phyloP scores from a whole-genome alignment of 2,797 vertebrate species.

The Halcyon badia region DNA sequence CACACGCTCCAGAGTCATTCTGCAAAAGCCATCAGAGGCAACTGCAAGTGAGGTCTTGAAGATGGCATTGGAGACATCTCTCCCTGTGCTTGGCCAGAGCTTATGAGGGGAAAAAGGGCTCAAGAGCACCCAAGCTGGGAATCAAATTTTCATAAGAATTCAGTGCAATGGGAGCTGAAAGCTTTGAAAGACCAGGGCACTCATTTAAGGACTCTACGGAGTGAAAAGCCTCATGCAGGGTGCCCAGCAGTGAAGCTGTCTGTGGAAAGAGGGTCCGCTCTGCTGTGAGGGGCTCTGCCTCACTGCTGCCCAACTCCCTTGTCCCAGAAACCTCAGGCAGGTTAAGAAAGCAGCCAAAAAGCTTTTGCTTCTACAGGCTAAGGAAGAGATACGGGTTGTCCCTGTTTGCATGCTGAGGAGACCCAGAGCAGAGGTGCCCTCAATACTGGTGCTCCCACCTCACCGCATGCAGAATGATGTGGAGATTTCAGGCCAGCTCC shows the following conservation, averaged over 20 bases:
- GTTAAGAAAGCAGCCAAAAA: neutral
- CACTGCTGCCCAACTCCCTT: neutral
- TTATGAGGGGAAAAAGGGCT: neutral
- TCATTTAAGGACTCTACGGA: neutral
- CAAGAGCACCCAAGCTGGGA: neutral
- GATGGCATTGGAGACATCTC: neutral
- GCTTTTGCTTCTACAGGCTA: neutral
- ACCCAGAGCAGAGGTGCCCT: neutral
- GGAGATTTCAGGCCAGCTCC: neutral
- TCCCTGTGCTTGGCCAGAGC: neutral
- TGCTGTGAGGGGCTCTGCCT: neutral
- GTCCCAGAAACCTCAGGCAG: neutral
- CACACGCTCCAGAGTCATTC: neutral
- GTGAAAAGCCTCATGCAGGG: neutral
- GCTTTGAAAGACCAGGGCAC: neutral
- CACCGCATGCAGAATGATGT: neutral
- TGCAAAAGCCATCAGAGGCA: neutral
- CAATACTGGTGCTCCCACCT: neutral
- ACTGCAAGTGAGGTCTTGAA: neutral
- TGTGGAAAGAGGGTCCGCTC: neutral
- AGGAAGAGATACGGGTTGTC: neutral
- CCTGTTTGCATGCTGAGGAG: neutral
- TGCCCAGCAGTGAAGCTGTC: neutral
- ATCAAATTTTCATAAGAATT: neutral
- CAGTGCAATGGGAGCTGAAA: neutral